Percentiles rank a stretch among this genome's conserved stretches.
These are phyloP conservation scores for Proteles cristata DNA, from an alignment of 2,113 vertebrate species.

Conservation along the genomic window DNA sequence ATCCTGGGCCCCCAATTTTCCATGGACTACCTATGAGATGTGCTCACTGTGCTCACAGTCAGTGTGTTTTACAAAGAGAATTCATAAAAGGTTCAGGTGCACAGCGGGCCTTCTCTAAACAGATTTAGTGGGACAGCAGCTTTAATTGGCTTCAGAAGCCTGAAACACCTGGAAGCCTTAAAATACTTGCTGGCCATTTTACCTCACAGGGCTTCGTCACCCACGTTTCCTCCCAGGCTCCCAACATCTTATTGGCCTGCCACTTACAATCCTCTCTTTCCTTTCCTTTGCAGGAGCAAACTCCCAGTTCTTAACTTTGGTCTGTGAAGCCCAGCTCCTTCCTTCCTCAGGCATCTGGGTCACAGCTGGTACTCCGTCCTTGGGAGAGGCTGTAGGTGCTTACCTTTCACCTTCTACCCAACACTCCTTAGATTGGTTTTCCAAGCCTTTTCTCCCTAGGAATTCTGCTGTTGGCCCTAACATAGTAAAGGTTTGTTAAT, in stretches of 20 bases:
- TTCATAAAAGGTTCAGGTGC: neutral
- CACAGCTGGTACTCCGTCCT: neutral
- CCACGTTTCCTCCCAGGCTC: neutral
- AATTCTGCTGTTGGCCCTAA: neutral
- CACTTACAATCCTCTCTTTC: neutral
- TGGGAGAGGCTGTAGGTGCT: neutral
- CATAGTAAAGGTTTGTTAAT: neutral
- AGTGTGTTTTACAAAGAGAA: neutral
- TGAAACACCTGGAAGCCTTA: neutral
- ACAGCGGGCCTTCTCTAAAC: neutral
- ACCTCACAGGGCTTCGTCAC: neutral
- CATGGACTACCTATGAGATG: neutral
- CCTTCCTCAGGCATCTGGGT: neutral
- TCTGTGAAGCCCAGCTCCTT: neutral
- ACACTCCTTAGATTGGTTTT: neutral
- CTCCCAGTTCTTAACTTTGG: neutral
- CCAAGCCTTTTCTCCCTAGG: neutral
- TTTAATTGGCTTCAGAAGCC: neutral
- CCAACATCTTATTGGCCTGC: neutral
- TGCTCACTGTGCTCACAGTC: neutral
- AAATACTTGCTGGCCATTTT: neutral
- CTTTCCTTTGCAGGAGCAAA: neutral
- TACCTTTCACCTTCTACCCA: neutral
- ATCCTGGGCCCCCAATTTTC: neutral
- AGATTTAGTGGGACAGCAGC: neutral